Base-by-base conservation (phyloP, 64 coral and sea anemone species). In the Actinia equina region DNA sequence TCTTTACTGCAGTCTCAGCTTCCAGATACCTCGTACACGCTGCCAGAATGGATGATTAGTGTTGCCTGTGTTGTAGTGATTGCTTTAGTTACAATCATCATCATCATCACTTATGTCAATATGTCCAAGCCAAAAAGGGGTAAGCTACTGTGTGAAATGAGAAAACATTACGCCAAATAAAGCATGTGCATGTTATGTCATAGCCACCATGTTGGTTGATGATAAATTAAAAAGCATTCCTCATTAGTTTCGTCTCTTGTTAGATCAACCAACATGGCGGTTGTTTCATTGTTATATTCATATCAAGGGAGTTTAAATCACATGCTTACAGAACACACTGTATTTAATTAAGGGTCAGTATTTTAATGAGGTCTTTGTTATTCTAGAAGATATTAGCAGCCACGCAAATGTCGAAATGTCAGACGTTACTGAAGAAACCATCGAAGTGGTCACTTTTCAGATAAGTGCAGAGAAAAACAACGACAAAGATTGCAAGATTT, bases 91-190 rank as follows among this genome's bases (percentile, higher is more conserved):
- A 81, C 78, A 23, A 52, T 81, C 43, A 81, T 81, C 11, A 81
- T 81, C 44, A 81, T 81, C 49, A 52, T 81, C 27, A 52, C 5
- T 17, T 81, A 81, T 81, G 78, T 81, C 42, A 81, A 52, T 44
- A 81, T 49, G 42, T 49, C 78, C 44, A 81, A 4, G 8, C 43
- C 78, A 81, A 81, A 81, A 44, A 81, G 22, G 18, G 78, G 78
- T 81, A 52, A 44, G 69, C 69, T 74, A 8, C 7, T 6, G 46
- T 6, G 4, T 8, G 46, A 49, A 49, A 8, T 8, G 46, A 8
- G 2, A 49, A 49, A 8, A 37, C 30, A 37, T 37, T 37, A 37
- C 30, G 30, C 30, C 30, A 37, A 0, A 37, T 37, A 37, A 1
- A 37, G 30, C 30, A 37, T 37, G 30, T 37, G 30, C 30, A 37